Base-by-base conservation (phyloP, 2,888 invertebrate genomes). In the Xanthorhoe spadicearia region DNA sequence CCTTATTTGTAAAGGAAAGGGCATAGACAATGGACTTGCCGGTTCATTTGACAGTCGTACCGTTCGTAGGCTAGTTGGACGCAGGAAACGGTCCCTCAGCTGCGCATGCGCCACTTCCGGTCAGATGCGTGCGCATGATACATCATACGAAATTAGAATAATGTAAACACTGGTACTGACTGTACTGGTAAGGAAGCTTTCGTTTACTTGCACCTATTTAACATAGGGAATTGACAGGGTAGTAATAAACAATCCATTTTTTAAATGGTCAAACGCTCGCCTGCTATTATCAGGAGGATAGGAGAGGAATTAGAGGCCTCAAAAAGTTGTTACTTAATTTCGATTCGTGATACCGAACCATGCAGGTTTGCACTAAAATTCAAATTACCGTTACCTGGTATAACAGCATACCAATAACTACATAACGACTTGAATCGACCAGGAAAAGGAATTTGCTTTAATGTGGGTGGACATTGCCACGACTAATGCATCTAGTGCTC, bases 91-190 rank as follows among this genome's bases (percentile, higher is more conserved):
- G 78, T 79, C 81, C 82, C 82, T 82, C 85, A 80, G 81, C 80
- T 82, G 86, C 83, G 82, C 82, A 79, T 81, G 79, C 83, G 81
- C 84, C 78, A 75, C 84, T 88, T 90, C 91, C 91, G 88, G 90
- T 88, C 87, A 85, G 78, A 85, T 83, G 85, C 88, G 83, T 86
- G 86, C 82, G 82, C 79, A 74, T 82, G 83, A 88, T 86, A 85
- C 82, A 83, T 82, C 77, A 78, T 81, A 74, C 81, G 76, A 81
- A 83, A 82, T 83, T 83, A 82, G 78, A 81, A 77, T 83, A 74
- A 73, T 74, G 74, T 79, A 79, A 80, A 81, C 78, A 78, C 73
- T 76, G 43, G 4, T 23, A 52, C 19, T 52, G 13, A 49, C 18
- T 57, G 50, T 43, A 35, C 23, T 64, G 18, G 32, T 60, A 23